phyloP scores from a whole-genome alignment of 1,140 invertebrate species.

The Cotesia chilonis region DNA sequence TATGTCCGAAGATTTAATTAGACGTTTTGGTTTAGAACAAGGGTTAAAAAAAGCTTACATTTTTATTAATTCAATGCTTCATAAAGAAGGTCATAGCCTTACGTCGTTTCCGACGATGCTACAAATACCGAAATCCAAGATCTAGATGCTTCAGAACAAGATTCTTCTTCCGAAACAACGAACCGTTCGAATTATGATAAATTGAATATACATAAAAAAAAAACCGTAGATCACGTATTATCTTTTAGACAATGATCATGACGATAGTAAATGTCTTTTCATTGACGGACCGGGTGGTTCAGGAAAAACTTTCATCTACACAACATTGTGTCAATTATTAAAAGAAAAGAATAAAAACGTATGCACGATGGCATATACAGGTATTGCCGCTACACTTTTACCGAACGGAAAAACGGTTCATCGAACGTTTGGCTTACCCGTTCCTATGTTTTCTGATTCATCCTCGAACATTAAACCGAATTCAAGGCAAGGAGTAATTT shows the following conservation, averaged over 20 bases:
- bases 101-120: constrained; percentile 11
- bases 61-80: background rate
- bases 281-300: background rate
- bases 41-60: background rate
- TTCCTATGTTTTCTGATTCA: constrained; percentile 37
- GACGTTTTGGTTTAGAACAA: background rate
- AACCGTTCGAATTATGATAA: constrained; percentile 2
- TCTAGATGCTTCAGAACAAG: background rate
- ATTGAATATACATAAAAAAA: constrained; percentile 9
- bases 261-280: background rate
- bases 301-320: constrained; percentile 16
- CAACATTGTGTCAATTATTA: constrained; percentile 15
- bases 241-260: background rate
- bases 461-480: constrained; percentile 49
- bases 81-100: background rate
- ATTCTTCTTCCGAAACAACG: background rate
- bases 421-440: constrained; percentile 36
- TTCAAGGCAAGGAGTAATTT: constrained; percentile 34
- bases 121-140: background rate
- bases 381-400: constrained; percentile 16
- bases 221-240: constrained; percentile 13
- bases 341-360: background rate
- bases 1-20: background rate
- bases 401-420: constrained; percentile 23
- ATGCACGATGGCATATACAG: constrained; percentile 22